Evolutionary conservation across 1,140 invertebrate genomes (phyloP), one percentile per base, ranked within the genome.

Genomic region (Asobara japonica): DNA sequence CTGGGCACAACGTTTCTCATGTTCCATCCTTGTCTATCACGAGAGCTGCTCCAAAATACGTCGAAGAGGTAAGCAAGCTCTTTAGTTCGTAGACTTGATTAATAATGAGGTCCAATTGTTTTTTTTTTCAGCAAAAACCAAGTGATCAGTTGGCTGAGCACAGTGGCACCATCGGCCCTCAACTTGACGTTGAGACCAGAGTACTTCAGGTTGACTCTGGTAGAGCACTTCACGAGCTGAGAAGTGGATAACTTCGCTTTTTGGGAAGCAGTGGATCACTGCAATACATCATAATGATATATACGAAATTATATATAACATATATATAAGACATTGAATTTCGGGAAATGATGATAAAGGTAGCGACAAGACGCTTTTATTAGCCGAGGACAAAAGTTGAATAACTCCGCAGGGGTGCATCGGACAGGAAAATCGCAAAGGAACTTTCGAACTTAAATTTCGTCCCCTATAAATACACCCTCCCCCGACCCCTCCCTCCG

Each of bases 21-120:
- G 16, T 76, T 89, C 8, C 87, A 89, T 77, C 88, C 88, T 22
- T 89, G 88, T 70, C 80, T 83, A 56, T 84, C 88, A 13, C 80
- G 80, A 1, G 76, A 82, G 45, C 66, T 89, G 16, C 61, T 89
- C 65, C 74, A 75, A 65, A 77, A 62, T 27, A 81, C 80, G 62
- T 62, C 72, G 30, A 82, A 79, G 29, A 87, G 86, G 86, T 87
- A 71, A 71, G 29, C n/a, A n/a, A n/a, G 16, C 8, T 62, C 31
- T 67, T 67, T 69, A 36, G 18, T 29, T 61, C 10, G n/a, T 61
- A 5, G 41, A 5, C 22, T 27, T 67, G 11, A 13, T 51, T 25
- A 65, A 8, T 6, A 29, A n/a, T 72, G 20, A 13, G 16, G 5
- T 56, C 45, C 25, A 0, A 13, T 48, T 2, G 56, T 56, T 68